These are phyloP conservation scores for Plagodis dolabraria DNA, from an alignment of 2,888 invertebrate species.

Conservation along the genomic window DNA sequence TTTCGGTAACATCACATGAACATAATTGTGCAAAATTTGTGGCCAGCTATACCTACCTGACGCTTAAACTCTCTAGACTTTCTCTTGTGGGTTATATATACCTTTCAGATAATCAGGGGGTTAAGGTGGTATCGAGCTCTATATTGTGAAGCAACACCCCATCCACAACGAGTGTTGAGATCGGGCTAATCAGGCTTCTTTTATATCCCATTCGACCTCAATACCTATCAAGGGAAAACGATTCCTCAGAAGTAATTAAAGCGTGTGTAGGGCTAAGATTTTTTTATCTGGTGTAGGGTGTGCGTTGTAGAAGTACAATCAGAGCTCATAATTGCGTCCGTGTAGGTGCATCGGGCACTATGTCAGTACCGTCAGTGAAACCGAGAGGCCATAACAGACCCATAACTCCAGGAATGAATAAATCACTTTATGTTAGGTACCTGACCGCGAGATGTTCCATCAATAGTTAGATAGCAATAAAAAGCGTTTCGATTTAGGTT, in stretches of 20 bases:
- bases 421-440: not conserved
- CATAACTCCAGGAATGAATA: slow-evolving; percentile 7
- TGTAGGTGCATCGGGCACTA: slow-evolving; percentile 42
- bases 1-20: no score
- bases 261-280: not conserved
- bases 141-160: no score
- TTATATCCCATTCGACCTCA: not conserved
- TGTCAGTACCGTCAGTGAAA: slow-evolving; percentile 23
- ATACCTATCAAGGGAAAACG: slow-evolving; percentile 42
- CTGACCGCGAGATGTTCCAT: not conserved
- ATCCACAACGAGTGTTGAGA: no score
- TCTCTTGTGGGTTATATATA: no score
- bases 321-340: slow-evolving; percentile 43
- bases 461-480: not conserved
- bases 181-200: no score
- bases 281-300: no score
- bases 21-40: no score
- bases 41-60: no score
- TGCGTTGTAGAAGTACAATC: slow-evolving; percentile 49
- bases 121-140: no score
- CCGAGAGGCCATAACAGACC: slow-evolving; percentile 15
- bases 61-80: no score
- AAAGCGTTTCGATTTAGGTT: slow-evolving; percentile 3
- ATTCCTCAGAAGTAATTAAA: slow-evolving; percentile 42
- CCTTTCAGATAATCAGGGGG: no score